phyloP scores from a whole-genome alignment of 2,113 vertebrate species.

The Tichodroma muraria region DNA sequence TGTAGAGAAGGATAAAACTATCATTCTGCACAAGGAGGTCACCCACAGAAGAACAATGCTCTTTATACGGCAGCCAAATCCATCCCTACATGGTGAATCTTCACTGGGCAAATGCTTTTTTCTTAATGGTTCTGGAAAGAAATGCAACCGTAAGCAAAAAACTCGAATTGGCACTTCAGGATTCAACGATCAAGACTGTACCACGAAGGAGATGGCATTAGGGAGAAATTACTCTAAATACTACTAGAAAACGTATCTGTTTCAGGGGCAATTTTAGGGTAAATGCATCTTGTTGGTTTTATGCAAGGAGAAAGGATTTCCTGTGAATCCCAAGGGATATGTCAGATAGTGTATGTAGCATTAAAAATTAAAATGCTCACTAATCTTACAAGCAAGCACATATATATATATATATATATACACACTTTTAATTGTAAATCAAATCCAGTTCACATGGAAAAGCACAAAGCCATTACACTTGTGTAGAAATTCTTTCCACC shows the following conservation, averaged over 20 bases:
- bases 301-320: not conserved
- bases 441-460: not conserved
- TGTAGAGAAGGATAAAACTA: slow-evolving; percentile 71
- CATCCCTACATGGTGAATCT: not conserved
- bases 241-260: not conserved
- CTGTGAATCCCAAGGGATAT: not conserved
- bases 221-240: not conserved
- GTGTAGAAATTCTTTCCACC: not conserved
- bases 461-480: not conserved
- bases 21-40: slow-evolving; percentile 67
- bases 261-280: not conserved
- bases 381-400: not conserved
- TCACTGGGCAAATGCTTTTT: not conserved
- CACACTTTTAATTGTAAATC: not conserved
- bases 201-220: not conserved
- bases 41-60: slow-evolving; percentile 60
- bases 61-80: slow-evolving; percentile 43
- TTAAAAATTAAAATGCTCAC: slow-evolving; percentile 12
- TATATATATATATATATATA: not conserved
- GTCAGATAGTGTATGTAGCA: not conserved
- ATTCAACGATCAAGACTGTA: not conserved
- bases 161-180: not conserved
- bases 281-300: not conserved
- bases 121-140: slow-evolving; percentile 25
- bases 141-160: not conserved